Base-by-base conservation (phyloP, 2,888 invertebrate species). In the Cephus nigrinus region DNA sequence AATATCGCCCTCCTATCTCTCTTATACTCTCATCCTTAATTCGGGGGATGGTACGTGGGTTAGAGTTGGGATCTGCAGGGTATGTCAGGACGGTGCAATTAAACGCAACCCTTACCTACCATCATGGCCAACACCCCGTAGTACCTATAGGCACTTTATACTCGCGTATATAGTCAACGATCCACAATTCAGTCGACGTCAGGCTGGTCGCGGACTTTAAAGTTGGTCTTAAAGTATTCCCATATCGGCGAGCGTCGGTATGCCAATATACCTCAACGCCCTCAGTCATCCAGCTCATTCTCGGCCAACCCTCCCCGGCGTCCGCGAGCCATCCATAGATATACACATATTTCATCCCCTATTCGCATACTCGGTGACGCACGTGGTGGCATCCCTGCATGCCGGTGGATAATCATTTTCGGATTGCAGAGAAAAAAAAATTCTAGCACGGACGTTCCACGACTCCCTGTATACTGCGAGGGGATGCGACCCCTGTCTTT, bases 161-260 rank as follows among this genome's bases (percentile, higher is more conserved):
- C 74, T n/a, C 35, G 12, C 31, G 31, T 33, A 71, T 12, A 32
- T 23, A 15, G 31, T 71, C 32, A 32, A 23, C 71, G 71, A 77
- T 77, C 74, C 32, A 15, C 74, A 68, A 74, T 77, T 77, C 77
- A 40, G 12, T 32, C 69, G 74, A 77, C 74, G 33, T 69, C 34
- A 12, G 73, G 23, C 77, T 34, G 4, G 32, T 73, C 55, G 73
- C 72, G 80, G 80, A 85, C 86, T 88, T 86, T 89, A 89, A 89
- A 89, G 89, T 89, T 87, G 88, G 86, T 86, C 86, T 90, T 88
- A 88, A 91, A 90, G 90, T 91, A 91, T 91, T 90, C 89, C 89
- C 89, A 90, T 90, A 90, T 90, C 88, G 87, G 80, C 83, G 83
- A 81, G 83, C 88, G 85, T 85, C 84, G 91, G 91, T 91, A 91